Base-by-base conservation (phyloP, 2,888 invertebrate species). In the Ganaspis brasiliensis region DNA sequence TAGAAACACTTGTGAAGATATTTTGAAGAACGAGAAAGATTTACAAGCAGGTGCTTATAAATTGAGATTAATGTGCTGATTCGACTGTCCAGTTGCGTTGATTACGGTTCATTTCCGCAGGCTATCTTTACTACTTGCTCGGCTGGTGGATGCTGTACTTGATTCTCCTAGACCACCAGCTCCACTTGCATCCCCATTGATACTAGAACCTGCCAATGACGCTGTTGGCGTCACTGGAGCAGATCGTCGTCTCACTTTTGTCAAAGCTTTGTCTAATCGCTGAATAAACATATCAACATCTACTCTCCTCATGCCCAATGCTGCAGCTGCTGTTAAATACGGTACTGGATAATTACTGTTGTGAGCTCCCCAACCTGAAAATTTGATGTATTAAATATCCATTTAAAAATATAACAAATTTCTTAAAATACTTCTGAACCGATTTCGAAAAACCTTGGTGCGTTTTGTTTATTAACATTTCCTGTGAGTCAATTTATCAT, bases 321-420 rank as follows among this genome's bases (percentile, higher is more conserved):
- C 93, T 2, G 96, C 95, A 16, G 96, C 96, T 71, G 95, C 95
- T 3, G 96, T 96, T 81, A 96, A 91, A 88, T 96, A 96, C 1
- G 95, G 93, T 78, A 92, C 91, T 12, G 93, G 92, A 83, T 94
- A 94, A 81, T 92, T 91, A 83, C 93, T 92, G 81, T 92, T 92
- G 89, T 96, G 96, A 10, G 95, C 93, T 67, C 96, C 96, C 94
- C 95, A 96, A 74, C 95, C 95, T 95, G 84, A 21, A 87, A 83
- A 82, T 49, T 21, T 1, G 12, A 73, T 37, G 19, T 8, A 40
- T 21, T 37, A 71, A 49, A 16, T 45, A 19, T 35, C 2, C 14
- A 52, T 26, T 35, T 35, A 14, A 26, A 21, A 31, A 31, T 31
- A 6, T 31, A 31, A 6, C 6, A 31, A 31, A 4, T 6, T 31